Base-by-base conservation (phyloP, 92 coral and sea anemone species). In the Palythoa caribaeorum region DNA sequence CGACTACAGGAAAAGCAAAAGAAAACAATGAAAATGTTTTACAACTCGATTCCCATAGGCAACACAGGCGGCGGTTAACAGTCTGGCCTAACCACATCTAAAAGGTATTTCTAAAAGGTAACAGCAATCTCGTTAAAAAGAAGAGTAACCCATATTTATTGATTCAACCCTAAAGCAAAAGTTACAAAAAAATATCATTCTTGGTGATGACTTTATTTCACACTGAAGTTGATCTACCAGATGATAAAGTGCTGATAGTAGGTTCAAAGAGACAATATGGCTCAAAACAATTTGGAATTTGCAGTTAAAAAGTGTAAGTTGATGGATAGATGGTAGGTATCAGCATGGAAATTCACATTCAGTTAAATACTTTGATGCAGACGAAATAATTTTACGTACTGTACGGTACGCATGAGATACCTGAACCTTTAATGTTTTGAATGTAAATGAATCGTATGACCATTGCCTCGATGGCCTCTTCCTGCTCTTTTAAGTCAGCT, bases 351-450 rank as follows among this genome's bases (percentile, higher is more conserved):
- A 80, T 91, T 79, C 79, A 91, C 83, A 71, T 78, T 81, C 65
- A 91, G n/a, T n/a, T n/a, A n/a, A n/a, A n/a, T n/a, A 88, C 35
- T 57, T 91, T 65, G 59, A 74, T 73, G 88, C 88, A 78, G 86
- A 87, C 79, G 92, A 90, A 65, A 90, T 92, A 75, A 54, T 87
- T 65, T 92, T 92, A 84, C 89, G 74, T 47, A 91, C 93, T 73
- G 95, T 79, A 53, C 95, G 90, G 55, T 79, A 92, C 91, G 93
- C 89, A 92, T 87, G 20, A 92, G 88, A n/a, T 89, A 87, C 89
- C 53, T 76, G 75, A 92, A 81, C 74, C 91, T 86, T 74, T 77
- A 87, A 13, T 65, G 71, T 73, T 68, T 28, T 87, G 91, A 86
- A 78, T 80, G 86, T 65, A 70, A 85, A 89, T 81, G 68, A 86